phyloP scores from a whole-genome alignment of 2,797 vertebrate species.

The Argya squamiceps region DNA sequence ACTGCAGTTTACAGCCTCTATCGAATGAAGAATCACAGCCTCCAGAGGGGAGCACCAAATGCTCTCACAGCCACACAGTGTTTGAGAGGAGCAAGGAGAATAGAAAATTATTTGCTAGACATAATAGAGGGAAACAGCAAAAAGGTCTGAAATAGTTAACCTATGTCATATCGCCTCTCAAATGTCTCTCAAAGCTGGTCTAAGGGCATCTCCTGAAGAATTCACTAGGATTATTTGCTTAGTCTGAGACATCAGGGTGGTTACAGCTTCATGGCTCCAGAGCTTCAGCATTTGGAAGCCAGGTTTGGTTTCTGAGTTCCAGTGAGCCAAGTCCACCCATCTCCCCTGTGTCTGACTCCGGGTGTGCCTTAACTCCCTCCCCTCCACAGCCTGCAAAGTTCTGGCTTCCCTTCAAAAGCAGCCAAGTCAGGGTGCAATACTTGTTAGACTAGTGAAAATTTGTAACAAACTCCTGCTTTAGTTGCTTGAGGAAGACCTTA shows the following conservation, averaged over 20 bases:
- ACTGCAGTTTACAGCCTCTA: not conserved
- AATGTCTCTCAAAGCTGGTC: not conserved
- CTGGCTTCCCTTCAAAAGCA: not conserved
- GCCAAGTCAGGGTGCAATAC: not conserved
- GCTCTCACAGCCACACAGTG: not conserved
- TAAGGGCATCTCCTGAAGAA: not conserved
- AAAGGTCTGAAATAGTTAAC: not conserved
- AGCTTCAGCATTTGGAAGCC: not conserved
- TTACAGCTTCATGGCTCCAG: not conserved
- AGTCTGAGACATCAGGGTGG: not conserved
- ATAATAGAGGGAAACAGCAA: not conserved
- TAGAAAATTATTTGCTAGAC: not conserved
- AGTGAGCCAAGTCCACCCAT: not conserved
- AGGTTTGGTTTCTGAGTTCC: not conserved
- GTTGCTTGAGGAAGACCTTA: not conserved
- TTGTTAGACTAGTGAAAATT: not conserved
- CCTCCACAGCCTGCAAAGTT: not conserved
- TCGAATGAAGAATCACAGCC: not conserved
- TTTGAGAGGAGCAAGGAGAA: not conserved
- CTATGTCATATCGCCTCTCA: not conserved
- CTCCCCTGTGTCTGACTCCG: not conserved
- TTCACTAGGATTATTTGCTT: not conserved
- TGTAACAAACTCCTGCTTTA: not conserved
- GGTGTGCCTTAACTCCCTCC: not conserved
- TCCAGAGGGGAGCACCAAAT: not conserved